Percentiles rank a stretch among this genome's conserved stretches.
Conservation (phyloP, 2,888 invertebrate genomes). For the Onthophagus sagittarius region DNA sequence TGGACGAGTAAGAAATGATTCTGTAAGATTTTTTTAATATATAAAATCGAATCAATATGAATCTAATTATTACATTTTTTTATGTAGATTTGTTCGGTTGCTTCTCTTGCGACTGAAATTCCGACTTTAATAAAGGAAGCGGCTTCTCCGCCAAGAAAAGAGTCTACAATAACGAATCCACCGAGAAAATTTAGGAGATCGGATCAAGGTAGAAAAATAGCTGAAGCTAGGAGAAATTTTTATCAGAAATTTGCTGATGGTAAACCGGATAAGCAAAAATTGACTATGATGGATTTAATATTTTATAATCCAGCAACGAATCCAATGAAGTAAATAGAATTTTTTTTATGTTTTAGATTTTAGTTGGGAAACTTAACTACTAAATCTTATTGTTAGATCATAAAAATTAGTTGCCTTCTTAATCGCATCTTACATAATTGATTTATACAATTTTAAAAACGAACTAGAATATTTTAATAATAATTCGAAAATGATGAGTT, state of each 20-base stretch:
- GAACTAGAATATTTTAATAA: too few relatives aligned
- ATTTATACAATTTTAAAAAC: too few relatives aligned
- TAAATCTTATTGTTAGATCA: too few relatives aligned
- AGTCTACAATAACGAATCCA: constrained; percentile 29
- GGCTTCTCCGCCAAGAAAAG: constrained; percentile 28
- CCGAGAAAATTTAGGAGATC: constrained; percentile 43
- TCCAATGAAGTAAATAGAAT: constrained; percentile 71
- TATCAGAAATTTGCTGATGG: constrained; percentile 51
- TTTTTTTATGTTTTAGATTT: too few relatives aligned
- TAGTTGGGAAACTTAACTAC: too few relatives aligned
- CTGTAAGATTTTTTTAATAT: constrained; percentile 33
- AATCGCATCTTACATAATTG: too few relatives aligned
- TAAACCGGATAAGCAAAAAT: constrained; percentile 59
- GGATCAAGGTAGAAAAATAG: constrained; percentile 53
- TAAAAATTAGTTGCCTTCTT: too few relatives aligned
- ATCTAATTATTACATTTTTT: constrained; percentile 8
- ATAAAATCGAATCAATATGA: background rate
- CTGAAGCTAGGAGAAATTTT: constrained; percentile 55
- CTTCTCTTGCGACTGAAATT: constrained; percentile 34
- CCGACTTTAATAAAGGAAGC: constrained; percentile 26
- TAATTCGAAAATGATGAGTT: too few relatives aligned
- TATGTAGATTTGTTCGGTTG: constrained; percentile 40
- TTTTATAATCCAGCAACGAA: constrained; percentile 82
- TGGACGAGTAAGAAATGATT: constrained; percentile 46
- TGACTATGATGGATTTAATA: constrained; percentile 91